Conservation (phyloP, 2,797 vertebrate species). For the Chaunax sp. region DNA sequence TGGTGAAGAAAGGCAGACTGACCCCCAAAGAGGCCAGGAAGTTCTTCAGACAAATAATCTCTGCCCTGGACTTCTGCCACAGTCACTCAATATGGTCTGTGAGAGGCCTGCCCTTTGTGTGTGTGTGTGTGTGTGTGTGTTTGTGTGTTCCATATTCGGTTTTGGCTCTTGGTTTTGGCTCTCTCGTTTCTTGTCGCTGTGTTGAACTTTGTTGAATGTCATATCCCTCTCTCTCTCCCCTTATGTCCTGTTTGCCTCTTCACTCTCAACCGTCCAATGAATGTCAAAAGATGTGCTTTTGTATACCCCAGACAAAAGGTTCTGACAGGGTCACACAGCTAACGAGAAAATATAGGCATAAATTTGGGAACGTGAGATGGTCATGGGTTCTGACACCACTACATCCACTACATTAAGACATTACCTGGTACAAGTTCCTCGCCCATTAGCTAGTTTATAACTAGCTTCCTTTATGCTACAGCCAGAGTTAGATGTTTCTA, state of each 20-base stretch:
- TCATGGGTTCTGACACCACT: too few species aligned
- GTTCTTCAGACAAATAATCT: slow-evolving; percentile 95
- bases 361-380: neutral
- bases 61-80: slow-evolving; percentile 93
- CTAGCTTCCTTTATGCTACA: too few species aligned
- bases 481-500: too few species aligned
- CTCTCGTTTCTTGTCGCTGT: too few species aligned
- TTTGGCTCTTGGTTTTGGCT: neutral
- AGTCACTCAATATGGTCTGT: slow-evolving; percentile 92
- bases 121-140: neutral
- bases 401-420: too few species aligned
- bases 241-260: neutral
- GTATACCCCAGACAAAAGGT: too few species aligned
- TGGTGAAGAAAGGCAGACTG: slow-evolving; percentile 92
- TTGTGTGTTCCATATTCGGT: neutral
- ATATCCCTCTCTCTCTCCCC: too few species aligned
- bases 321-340: neutral
- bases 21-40: slow-evolving; percentile 93
- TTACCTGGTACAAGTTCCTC: too few species aligned
- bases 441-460: too few species aligned
- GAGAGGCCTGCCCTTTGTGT: neutral
- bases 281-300: neutral
- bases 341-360: neutral
- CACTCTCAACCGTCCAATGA: neutral
- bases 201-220: neutral